Evolutionary conservation across 1,140 invertebrate species (phyloP), one percentile per base, ranked within the genome.

Genomic region (Drosophila punjabiensis): DNA sequence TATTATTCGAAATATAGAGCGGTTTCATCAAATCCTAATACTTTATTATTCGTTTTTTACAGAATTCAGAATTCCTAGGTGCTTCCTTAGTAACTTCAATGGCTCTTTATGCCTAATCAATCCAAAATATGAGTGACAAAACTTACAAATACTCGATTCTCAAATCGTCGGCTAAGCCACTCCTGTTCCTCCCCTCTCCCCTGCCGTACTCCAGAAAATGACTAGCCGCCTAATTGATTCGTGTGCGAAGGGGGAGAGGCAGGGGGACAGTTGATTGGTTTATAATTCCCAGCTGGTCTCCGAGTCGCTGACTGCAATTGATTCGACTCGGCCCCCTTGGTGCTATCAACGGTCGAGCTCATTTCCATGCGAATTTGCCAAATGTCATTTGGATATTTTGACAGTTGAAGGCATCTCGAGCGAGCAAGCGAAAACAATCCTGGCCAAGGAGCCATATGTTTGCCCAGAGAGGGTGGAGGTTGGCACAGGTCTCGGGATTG

Each of bases 351-450:
- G 30, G 68, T 7, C 8, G 18, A 24, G 68, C 45, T 73, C 70
- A 74, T 73, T 73, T 73, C 60, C 70, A 73, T 73, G 67, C 28
- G 53, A 74, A 43, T 73, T 74, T 74, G 55, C 70, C 70, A 62
- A 74, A 74, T 74, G 70, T 37, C 70, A 74, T 74, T 74, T 62
- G 37, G 70, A 74, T 74, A 37, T 74, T 74, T 74, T 74, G 47
- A 74, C 68, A 74, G 37, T 73, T 45, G 66, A 48, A 71, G 64
- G 65, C 39, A 73, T 30, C 43, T 59, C 28, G 33, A 59, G 43
- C 70, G 32, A 20, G 66, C 43, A 41, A 35, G 28, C 53, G 53
- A 73, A 71, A 73, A 71, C 70, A 73, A 41, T 67, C 65, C 56
- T 48, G 16, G 24, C 43, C 28, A 48, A 73, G 37, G 68, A 73